Evolutionary conservation across 1,140 invertebrate species (phyloP).

Genomic region (Stegodyphus dumicola): DNA sequence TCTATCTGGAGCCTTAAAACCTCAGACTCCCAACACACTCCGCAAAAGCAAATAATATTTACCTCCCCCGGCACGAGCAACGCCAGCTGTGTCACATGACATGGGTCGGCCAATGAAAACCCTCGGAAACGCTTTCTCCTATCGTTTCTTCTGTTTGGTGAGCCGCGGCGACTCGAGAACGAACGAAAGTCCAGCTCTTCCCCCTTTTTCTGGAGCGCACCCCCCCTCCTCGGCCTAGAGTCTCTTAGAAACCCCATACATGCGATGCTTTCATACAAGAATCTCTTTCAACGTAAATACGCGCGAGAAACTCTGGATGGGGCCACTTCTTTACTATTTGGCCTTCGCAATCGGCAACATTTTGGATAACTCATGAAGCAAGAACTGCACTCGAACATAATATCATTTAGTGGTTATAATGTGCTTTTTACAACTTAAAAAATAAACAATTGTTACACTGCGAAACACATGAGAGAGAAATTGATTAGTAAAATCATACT

Average conservation of each 20-base stretch:
- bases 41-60: constrained; percentile 43
- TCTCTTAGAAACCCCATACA: constrained; percentile 6
- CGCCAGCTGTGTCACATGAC: constrained; percentile 18
- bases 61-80: constrained; percentile 29
- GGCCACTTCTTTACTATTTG: constrained; percentile 1
- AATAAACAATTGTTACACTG: no score
- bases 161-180: constrained; percentile 22
- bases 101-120: constrained; percentile 1
- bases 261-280: constrained; percentile 47
- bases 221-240: background rate
- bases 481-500: no score
- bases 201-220: background rate
- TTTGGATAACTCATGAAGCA: constrained; percentile 20
- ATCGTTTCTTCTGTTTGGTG: constrained; percentile 57
- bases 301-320: constrained; percentile 10
- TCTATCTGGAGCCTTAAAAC: no score
- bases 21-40: constrained; percentile 7
- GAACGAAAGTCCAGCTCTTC: constrained; percentile 15
- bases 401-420: no score
- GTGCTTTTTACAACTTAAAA: no score
- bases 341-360: background rate
- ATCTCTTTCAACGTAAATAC: constrained; percentile 44
- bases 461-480: no score
- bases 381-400: background rate
- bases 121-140: constrained; percentile 39